Evolutionary conservation across 2,797 vertebrate species (phyloP).

Genomic region (Danio tinwini): DNA sequence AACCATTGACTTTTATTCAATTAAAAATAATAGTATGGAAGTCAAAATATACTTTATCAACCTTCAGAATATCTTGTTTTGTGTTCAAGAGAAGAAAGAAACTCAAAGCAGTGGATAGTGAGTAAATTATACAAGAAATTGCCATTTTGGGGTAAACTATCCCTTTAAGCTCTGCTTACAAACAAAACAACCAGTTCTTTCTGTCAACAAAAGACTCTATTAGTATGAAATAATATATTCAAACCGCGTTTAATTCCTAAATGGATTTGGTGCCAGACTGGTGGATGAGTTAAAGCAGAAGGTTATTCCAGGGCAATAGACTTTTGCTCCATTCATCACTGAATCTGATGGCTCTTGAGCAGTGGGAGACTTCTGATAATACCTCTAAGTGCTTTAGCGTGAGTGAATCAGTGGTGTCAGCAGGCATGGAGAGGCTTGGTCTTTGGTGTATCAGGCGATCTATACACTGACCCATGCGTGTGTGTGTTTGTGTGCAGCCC

Average conservation of each 20-base stretch:
- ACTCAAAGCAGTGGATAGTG: too few relatives aligned
- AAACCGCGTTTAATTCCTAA: neutral
- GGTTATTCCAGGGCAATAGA: constrained; percentile 39
- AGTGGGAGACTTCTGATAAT: constrained; percentile 19
- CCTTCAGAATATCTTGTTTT: too few relatives aligned
- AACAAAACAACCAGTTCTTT: neutral
- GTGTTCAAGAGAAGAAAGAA: too few relatives aligned
- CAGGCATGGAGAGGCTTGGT: constrained; percentile 29
- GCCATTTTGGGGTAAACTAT: too few relatives aligned
- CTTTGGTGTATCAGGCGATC: constrained; percentile 22
- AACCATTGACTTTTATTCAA: too few relatives aligned
- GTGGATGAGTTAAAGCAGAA: constrained; percentile 17
- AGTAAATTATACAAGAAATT: too few relatives aligned
- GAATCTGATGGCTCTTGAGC: constrained; percentile 7
- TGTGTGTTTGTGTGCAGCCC: constrained; percentile 71
- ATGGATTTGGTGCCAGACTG: constrained; percentile 4
- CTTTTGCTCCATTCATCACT: constrained; percentile 33
- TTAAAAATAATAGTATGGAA: too few relatives aligned
- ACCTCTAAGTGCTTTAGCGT: constrained; percentile 32
- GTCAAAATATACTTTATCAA: too few relatives aligned
- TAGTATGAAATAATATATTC: neutral
- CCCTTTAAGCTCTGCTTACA: too few relatives aligned
- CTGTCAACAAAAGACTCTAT: neutral
- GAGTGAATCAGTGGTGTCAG: constrained; percentile 36
- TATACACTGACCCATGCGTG: constrained; percentile 16